Conservation (phyloP, 1,140 invertebrate genomes). For the Atta colombica region DNA sequence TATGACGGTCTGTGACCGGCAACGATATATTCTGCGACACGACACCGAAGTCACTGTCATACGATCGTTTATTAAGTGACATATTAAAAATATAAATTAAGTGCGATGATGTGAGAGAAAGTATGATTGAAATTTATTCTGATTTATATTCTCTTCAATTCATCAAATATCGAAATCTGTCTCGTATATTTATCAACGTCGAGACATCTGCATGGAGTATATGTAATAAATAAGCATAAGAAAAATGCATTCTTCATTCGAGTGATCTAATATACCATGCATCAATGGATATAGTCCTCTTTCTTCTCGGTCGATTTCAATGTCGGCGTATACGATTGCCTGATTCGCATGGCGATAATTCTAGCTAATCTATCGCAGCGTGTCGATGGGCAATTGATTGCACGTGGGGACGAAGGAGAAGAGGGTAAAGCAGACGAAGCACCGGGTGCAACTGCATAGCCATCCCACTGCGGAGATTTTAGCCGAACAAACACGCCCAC, state of each 20-base stretch:
- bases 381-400: conserved; percentile 76
- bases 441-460: conserved; percentile 74
- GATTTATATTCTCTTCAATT: not conserved
- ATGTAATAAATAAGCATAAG: conserved; percentile 23
- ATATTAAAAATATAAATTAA: conserved; percentile 1
- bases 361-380: conserved; percentile 74
- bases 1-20: conserved; percentile 14
- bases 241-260: conserved; percentile 5
- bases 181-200: conserved; percentile 4
- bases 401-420: not conserved
- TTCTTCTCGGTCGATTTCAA: conserved; percentile 41
- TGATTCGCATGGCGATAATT: conserved; percentile 70
- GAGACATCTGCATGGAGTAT: not conserved
- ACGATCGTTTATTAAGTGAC: not conserved
- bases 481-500: conserved; percentile 81
- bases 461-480: conserved; percentile 78
- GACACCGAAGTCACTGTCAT: not conserved
- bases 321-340: conserved; percentile 3
- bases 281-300: not conserved
- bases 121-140: not conserved
- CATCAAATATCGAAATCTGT: not conserved
- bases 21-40: conserved; percentile 6
- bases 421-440: not conserved
- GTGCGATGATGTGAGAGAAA: not conserved
- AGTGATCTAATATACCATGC: conserved; percentile 17